phyloP scores from a whole-genome alignment of 2,797 vertebrate genomes.

The Erpetoichthys calabaricus region DNA sequence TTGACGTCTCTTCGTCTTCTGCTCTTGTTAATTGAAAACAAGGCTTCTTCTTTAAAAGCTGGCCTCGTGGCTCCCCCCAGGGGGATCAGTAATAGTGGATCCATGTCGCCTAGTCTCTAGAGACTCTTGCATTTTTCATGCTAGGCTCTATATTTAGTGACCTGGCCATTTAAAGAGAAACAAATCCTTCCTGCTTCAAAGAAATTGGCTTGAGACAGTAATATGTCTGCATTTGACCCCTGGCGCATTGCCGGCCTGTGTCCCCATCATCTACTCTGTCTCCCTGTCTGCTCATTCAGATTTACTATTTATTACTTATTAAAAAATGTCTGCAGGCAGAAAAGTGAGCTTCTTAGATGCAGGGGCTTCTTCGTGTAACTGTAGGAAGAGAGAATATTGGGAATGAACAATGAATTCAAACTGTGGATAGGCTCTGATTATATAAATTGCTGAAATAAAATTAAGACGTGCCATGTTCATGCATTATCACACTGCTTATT shows the following conservation, averaged over 20 bases:
- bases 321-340: background rate
- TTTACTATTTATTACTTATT: background rate
- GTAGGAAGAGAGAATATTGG: too few relatives aligned
- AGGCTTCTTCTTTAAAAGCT: background rate
- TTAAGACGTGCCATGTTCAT: too few relatives aligned
- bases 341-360: too few relatives aligned
- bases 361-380: too few relatives aligned
- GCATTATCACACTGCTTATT: too few relatives aligned
- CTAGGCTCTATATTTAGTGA: background rate
- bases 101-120: background rate
- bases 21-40: background rate
- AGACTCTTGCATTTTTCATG: background rate
- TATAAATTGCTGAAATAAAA: too few relatives aligned
- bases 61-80: background rate
- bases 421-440: too few relatives aligned
- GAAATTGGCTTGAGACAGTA: background rate
- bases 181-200: background rate
- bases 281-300: too few relatives aligned
- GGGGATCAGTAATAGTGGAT: background rate
- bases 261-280: too few relatives aligned
- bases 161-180: background rate
- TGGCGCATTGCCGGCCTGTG: too few relatives aligned
- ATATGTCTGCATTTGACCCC: background rate
- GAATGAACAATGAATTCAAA: too few relatives aligned
- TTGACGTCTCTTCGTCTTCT: too few relatives aligned